A percentile compares a stretch with the other conserved stretches of the same genome.
Conservation (phyloP, 2,888 invertebrate genomes). For the Limnephilus marmoratus region DNA sequence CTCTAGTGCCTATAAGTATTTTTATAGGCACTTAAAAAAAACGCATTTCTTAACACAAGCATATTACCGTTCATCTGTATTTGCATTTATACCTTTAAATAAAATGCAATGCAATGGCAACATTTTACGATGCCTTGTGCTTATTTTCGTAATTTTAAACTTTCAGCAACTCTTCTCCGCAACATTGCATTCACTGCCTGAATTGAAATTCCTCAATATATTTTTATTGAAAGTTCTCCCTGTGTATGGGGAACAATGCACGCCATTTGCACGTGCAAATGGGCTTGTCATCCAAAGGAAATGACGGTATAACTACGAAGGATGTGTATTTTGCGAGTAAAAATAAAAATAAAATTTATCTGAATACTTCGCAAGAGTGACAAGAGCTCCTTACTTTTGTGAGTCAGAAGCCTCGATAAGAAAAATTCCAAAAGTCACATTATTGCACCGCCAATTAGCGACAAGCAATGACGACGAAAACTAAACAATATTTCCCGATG, state of each 20-base stretch:
- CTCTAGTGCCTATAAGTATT: neutral
- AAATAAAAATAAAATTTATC: too few relatives aligned
- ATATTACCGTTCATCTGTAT: neutral
- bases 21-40: neutral
- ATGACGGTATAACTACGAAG: neutral
- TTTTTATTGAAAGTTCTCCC: neutral
- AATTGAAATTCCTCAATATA: slow-evolving; percentile 2
- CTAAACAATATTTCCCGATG: too few relatives aligned
- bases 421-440: too few relatives aligned
- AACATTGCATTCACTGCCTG: neutral
- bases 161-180: neutral
- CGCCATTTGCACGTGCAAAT: slow-evolving; percentile 2
- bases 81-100: neutral
- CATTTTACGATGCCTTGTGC: neutral
- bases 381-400: too few relatives aligned
- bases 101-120: neutral
- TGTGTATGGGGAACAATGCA: neutral
- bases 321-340: neutral
- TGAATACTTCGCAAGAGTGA: neutral
- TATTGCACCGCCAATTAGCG: too few relatives aligned
- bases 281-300: slow-evolving; percentile 2
- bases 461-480: too few relatives aligned
- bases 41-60: neutral
- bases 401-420: too few relatives aligned
- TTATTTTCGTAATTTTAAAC: slow-evolving; percentile 2